Evolutionary conservation across 2,888 invertebrate species (phyloP).

Genomic region (Masnerella sp.): DNA sequence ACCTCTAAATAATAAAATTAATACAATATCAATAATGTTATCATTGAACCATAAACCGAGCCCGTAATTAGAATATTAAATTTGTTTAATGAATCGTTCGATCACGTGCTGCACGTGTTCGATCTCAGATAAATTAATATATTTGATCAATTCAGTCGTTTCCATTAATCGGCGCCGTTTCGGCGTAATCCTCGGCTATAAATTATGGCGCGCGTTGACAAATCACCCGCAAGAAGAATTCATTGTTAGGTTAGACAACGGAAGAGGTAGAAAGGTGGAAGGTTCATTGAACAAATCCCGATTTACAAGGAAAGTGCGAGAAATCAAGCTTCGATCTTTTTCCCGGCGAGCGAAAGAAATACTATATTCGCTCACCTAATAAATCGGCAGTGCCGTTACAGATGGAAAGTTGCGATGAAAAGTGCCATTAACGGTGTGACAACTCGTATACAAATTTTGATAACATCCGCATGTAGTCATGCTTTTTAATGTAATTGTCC

Average conservation of each 20-base stretch:
- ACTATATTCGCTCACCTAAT: slow-evolving; percentile 35
- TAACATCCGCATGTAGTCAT: no score
- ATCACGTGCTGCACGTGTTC: slow-evolving; percentile 23
- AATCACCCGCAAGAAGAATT: slow-evolving; percentile 47
- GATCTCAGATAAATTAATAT: slow-evolving; percentile 13
- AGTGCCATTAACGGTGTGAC: slow-evolving; percentile 3
- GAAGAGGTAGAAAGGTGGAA: slow-evolving; percentile 63
- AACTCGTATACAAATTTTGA: slow-evolving; percentile 21
- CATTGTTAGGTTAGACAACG: slow-evolving; percentile 59
- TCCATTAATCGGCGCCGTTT: slow-evolving; percentile 16
- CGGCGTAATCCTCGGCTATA: neutral
- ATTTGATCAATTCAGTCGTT: slow-evolving; percentile 20
- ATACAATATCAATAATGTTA: slow-evolving; percentile 26
- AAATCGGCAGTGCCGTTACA: slow-evolving; percentile 43
- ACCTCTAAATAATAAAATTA: slow-evolving; percentile 29
- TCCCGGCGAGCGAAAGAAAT: slow-evolving; percentile 24
- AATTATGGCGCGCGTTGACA: slow-evolving; percentile 12
- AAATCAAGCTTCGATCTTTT: slow-evolving; percentile 65
- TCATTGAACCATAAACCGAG: slow-evolving; percentile 7
- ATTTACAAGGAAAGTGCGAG: slow-evolving; percentile 67
- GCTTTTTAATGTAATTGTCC: no score
- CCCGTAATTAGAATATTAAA: slow-evolving; percentile 35
- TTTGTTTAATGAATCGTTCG: slow-evolving; percentile 27
- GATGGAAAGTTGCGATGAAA: slow-evolving; percentile 57
- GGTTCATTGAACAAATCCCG: slow-evolving; percentile 66